Evolutionary conservation across 2,888 invertebrate genomes (phyloP), one percentile per base, ranked within the genome.

Genomic region (Parnassius glacialis): DNA sequence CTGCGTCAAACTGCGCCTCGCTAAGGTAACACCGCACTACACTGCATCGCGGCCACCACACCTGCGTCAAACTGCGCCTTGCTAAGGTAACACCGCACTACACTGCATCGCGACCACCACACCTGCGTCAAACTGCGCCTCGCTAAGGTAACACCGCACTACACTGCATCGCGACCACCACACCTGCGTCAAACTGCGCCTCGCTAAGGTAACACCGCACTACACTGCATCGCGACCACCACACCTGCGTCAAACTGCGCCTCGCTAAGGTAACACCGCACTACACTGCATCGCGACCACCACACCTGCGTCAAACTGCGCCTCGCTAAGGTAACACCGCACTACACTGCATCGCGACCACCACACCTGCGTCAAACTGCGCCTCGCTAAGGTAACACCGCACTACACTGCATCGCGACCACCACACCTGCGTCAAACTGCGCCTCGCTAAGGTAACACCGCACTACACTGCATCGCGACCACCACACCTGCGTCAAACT

Each of bases 1-100:
- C 1, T 92, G 96, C 45, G 97, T 99, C 92, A 96, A 98, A 79
- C 90, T 98, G 10, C 95, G 96, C 65, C 92, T 99, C 58, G 95
- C 94, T 66, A 25, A 7, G 25, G 25, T 25, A 25, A 25, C 25
- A 25, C 25, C 25, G 25, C 25, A 25, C 25, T 25, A 25, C 25
- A 3, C 34, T 34, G 34, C 34, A 34, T 7, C 7, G 7, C 7
- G 34, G 7, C 34, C 34, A 34, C 34, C 7, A 34, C 34, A 25
- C 3, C 7, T 7, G 7, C 7, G 34, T 5, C 7, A 10, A 3
- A 43, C 43, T 10, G 43, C 43, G 9, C 43, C 3, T 9, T 10
- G 10, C 10, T 3, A 34, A 25, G 34, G 34, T 34, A 43, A 43
- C 11, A 43, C 11, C 43, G 11, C 43, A 43, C 43, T 11, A 10